phyloP scores from a whole-genome alignment of 1,140 invertebrate species.

The Sycophaga agraensis region DNA sequence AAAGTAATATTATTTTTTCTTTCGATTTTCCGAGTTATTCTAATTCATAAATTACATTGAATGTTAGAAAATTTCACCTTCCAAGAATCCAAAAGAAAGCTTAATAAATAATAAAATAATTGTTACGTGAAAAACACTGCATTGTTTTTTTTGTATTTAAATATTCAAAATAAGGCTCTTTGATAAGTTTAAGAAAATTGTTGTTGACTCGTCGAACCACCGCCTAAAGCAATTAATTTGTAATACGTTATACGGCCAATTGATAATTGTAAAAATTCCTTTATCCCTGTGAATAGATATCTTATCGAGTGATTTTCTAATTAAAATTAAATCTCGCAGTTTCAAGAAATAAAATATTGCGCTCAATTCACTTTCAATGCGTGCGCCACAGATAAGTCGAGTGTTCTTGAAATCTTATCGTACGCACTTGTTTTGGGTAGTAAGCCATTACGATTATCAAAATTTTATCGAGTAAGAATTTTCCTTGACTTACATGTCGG shows the following conservation, averaged over 20 bases:
- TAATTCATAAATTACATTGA: too few species aligned
- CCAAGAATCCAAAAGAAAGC: too few species aligned
- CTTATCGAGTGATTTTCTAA: slow-evolving; percentile 1
- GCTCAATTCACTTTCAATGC: background rate
- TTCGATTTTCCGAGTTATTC: too few species aligned
- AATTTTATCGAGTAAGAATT: slow-evolving; percentile 1
- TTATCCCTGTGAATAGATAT: background rate
- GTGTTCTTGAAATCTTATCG: background rate
- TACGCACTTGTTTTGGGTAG: background rate
- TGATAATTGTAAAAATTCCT: background rate
- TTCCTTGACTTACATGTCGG: slow-evolving; percentile 1
- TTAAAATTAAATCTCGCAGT: background rate
- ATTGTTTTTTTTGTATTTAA: too few species aligned
- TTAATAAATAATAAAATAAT: too few species aligned
- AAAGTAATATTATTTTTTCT: too few species aligned
- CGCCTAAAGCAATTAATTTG: background rate
- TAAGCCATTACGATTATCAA: slow-evolving; percentile 2
- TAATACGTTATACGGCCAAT: background rate
- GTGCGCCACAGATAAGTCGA: background rate
- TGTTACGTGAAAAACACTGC: too few species aligned
- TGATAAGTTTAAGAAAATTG: too few species aligned
- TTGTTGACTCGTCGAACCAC: too few species aligned
- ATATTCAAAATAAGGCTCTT: too few species aligned
- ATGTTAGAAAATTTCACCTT: too few species aligned
- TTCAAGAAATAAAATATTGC: background rate